These are phyloP conservation scores for Noturus placidus DNA, from an alignment of 2,113 vertebrate genomes.

Conservation along the genomic window DNA sequence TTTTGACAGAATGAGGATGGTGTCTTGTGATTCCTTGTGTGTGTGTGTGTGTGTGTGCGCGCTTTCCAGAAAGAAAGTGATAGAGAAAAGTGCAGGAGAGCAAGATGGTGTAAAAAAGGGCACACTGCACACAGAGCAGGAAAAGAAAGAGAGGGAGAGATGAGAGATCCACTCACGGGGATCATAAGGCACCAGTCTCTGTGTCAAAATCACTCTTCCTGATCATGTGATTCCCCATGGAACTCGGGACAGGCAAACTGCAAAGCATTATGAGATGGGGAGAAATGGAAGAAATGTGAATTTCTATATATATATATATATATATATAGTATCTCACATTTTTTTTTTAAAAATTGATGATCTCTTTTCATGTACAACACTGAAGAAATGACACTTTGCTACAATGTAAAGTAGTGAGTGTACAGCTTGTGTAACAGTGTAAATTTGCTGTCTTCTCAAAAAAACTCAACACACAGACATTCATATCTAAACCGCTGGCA, in stretches of 20 bases:
- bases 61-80: neutral
- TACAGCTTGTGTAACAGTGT: too few species aligned
- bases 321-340: too few species aligned
- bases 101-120: neutral
- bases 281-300: neutral
- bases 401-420: too few species aligned
- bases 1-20: constrained; percentile 29
- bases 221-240: constrained; percentile 24
- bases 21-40: constrained; percentile 6
- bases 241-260: neutral
- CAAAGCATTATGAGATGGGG: constrained; percentile 5
- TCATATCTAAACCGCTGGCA: too few species aligned
- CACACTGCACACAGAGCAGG: too few species aligned
- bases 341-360: too few species aligned
- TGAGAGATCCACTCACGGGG: constrained; percentile 21
- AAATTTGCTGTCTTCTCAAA: too few species aligned
- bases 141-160: neutral
- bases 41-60: neutral
- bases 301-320: neutral
- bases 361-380: too few species aligned
- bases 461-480: too few species aligned
- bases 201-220: constrained; percentile 18
- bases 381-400: too few species aligned
- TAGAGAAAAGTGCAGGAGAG: neutral
- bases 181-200: neutral